Percentiles rank a stretch among this genome's conserved stretches.
These are phyloP conservation scores for Nephotettix cincticeps DNA, from an alignment of 1,140 invertebrate genomes.

Conservation along the genomic window DNA sequence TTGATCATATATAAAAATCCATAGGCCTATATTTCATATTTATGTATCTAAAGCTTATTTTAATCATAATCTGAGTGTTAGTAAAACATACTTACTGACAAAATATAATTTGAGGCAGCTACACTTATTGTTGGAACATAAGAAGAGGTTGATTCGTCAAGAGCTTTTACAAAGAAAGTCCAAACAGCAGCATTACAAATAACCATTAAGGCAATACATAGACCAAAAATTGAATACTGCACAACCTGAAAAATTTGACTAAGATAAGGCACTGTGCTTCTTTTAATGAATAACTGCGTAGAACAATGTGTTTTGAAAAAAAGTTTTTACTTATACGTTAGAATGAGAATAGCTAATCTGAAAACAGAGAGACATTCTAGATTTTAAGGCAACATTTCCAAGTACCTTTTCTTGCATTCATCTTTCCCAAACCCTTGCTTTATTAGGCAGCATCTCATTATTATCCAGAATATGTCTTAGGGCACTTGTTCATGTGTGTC, in stretches of 20 bases:
- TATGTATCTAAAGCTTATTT: background rate
- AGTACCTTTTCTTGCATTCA: too few species aligned
- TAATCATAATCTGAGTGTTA: background rate
- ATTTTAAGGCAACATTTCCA: too few species aligned
- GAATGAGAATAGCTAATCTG: background rate
- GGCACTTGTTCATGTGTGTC: too few species aligned
- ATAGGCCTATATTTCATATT: background rate
- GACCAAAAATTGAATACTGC: background rate
- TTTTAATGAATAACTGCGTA: background rate
- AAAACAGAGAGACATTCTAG: background rate
- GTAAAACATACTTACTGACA: conserved; percentile 55
- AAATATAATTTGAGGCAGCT: conserved; percentile 60
- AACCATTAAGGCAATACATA: conserved; percentile 50
- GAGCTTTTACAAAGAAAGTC: conserved; percentile 59
- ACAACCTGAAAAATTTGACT: background rate
- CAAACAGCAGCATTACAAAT: conserved; percentile 57
- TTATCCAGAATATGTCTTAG: too few species aligned
- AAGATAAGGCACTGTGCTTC: background rate
- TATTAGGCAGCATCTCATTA: too few species aligned
- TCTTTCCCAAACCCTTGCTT: too few species aligned
- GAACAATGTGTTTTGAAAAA: background rate
- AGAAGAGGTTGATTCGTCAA: conserved; percentile 56
- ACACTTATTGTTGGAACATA: conserved; percentile 59
- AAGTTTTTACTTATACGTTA: background rate
- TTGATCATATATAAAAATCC: background rate